These are phyloP conservation scores for Balaeniceps rex DNA, from an alignment of 2,113 vertebrate species.

Conservation along the genomic window DNA sequence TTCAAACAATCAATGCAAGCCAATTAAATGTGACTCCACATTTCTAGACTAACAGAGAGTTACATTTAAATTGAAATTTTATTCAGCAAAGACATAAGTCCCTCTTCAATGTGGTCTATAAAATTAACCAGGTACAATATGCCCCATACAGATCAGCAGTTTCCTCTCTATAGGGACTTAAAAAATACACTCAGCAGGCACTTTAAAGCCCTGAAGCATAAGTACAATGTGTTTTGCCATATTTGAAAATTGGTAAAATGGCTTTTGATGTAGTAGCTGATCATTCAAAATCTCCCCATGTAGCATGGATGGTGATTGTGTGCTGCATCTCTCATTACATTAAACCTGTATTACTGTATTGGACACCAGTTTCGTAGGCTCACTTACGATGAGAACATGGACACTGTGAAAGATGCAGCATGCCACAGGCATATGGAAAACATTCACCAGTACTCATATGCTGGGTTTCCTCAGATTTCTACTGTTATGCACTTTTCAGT, in stretches of 20 bases:
- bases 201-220: background rate
- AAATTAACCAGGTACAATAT: background rate
- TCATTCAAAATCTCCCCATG: background rate
- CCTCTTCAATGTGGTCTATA: background rate
- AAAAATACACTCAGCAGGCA: background rate
- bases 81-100: background rate
- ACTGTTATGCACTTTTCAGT: background rate
- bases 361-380: background rate
- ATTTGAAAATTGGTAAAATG: background rate
- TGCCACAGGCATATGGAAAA: background rate
- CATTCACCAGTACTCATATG: background rate
- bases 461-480: background rate
- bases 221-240: background rate
- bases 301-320: background rate
- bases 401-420: background rate
- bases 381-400: background rate
- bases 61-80: background rate
- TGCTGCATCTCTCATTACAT: background rate
- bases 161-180: background rate
- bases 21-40: slow-evolving; percentile 2
- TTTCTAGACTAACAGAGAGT: slow-evolving; percentile 20
- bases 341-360: background rate
- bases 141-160: background rate
- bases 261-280: background rate
- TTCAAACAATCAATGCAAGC: slow-evolving; percentile 6